phyloP scores from a whole-genome alignment of 92 coral and sea anemone genomes.

The Parazoanthus atlanticus region DNA sequence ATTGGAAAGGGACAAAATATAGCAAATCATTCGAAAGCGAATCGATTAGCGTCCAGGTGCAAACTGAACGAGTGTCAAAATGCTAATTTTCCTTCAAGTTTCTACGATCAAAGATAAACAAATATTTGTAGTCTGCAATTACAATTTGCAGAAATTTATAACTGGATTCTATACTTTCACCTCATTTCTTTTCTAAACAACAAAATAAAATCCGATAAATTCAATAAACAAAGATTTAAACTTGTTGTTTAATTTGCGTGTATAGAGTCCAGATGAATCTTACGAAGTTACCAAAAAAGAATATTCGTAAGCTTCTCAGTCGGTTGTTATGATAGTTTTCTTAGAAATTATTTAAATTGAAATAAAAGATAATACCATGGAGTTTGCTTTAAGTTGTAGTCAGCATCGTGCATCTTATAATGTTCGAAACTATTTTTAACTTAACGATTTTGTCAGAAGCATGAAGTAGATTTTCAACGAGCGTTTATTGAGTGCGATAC shows the following conservation, averaged over 20 bases:
- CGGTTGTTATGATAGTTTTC: not conserved
- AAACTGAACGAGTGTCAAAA: not conserved
- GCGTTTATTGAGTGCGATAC: not conserved
- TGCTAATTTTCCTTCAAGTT: conserved; percentile 38
- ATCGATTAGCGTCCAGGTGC: conserved; percentile 24
- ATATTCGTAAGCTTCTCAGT: not conserved
- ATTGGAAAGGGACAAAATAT: not conserved
- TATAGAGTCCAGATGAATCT: not conserved
- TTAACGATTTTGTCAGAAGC: not conserved
- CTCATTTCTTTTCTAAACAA: conserved; percentile 25
- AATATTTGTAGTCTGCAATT: conserved; percentile 25
- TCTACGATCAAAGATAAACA: conserved; percentile 28
- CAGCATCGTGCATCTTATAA: not conserved
- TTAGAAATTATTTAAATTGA: not conserved
- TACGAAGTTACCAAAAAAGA: not conserved
- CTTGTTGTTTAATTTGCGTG: too few relatives aligned
- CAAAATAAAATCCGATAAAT: not conserved
- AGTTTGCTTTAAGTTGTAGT: not conserved
- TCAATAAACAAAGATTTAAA: not conserved
- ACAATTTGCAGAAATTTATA: conserved; percentile 12
- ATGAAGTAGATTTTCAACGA: not conserved
- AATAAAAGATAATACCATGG: not conserved
- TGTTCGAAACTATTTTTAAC: not conserved
- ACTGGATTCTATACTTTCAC: not conserved
- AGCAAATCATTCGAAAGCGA: not conserved